Conservation (phyloP, 1,140 invertebrate species). For the Campoletis sonorensis region DNA sequence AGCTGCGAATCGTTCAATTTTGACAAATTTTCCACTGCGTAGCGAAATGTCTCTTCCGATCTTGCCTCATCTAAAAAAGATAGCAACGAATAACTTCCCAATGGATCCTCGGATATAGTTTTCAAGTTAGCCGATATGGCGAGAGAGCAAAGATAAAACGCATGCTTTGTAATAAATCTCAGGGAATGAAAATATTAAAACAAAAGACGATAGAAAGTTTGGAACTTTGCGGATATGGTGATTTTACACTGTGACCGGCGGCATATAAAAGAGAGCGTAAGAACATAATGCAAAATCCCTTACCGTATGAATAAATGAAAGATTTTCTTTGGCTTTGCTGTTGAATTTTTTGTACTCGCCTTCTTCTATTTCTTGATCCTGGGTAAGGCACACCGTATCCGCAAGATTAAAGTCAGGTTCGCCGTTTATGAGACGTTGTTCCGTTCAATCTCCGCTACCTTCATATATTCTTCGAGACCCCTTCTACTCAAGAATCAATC, state of each 20-base stretch:
- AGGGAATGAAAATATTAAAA: not conserved
- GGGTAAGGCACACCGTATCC: conserved; percentile 65
- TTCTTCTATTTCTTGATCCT: conserved; percentile 82
- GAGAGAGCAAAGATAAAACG: not conserved
- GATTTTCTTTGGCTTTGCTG: too few relatives aligned
- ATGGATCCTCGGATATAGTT: too few relatives aligned
- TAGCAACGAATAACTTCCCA: not conserved
- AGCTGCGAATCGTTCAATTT: conserved; percentile 93
- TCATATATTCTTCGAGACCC: too few relatives aligned
- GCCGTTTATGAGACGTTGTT: conserved; percentile 78
- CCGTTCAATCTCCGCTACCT: conserved; percentile 72
- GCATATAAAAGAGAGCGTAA: not conserved
- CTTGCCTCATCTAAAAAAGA: conserved; percentile 87
- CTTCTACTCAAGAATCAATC: conserved; percentile 97
- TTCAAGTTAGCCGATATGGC: too few relatives aligned
- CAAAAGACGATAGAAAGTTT: not conserved
- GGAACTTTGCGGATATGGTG: not conserved
- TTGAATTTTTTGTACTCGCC: conserved; percentile 70
- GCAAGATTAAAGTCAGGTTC: conserved; percentile 74
- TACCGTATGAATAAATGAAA: too few relatives aligned
- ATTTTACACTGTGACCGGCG: not conserved
- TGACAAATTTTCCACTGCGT: conserved; percentile 91
- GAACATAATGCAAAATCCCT: too few relatives aligned
- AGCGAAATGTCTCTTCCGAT: conserved; percentile 96
- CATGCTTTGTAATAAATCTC: too few relatives aligned